Base-by-base conservation (phyloP, 2,888 invertebrate genomes). In the Drosophila diplacantha region DNA sequence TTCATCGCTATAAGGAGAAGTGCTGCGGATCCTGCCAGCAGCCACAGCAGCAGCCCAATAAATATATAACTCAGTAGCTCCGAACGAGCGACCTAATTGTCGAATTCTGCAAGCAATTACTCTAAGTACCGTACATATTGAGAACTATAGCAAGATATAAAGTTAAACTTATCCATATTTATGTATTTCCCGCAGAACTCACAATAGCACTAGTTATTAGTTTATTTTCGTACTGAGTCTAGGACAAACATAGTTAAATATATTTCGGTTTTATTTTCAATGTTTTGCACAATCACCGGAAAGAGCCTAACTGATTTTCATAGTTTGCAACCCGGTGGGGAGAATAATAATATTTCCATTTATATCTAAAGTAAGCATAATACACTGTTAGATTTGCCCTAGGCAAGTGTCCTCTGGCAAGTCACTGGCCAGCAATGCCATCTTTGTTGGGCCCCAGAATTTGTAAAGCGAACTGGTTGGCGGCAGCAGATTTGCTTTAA, bases 11-110 rank as follows among this genome's bases (percentile, higher is more conserved):
- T 89, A 93, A 93, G 86, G 92, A 93, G 84, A 95, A 95, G 85
- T 97, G 97, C 89, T 97, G 97, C 90, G 92, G 93, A 79, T 93
- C 96, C 55, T 96, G 96, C 89, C 89, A 66, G 51, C 65, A 51
- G 20, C 32, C 16, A 3, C 39, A 32, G 39, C 55, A 37, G 59
- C 55, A 67, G 54, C 55, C 71, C 57, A 61, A 67, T 22, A 74
- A 69, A 61, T 63, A 71, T 47, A 58, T 72, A 52, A 65, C 69
- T 39, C 64, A 77, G 39, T 81, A 72, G 69, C 63, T 60, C 43
- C 56, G 55, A 55, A 44, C 41, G 31, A 18, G 22, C 39, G 14
- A 54, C 44, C 34, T 29, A 35, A n/a, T 43, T 56, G 64, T 46
- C 32, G 65, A 53, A 57, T 43, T 60, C 53, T 58, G 66, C 54